These are phyloP conservation scores for Neodiprion pinetum DNA, from an alignment of 1,140 invertebrate genomes.

Conservation along the genomic window DNA sequence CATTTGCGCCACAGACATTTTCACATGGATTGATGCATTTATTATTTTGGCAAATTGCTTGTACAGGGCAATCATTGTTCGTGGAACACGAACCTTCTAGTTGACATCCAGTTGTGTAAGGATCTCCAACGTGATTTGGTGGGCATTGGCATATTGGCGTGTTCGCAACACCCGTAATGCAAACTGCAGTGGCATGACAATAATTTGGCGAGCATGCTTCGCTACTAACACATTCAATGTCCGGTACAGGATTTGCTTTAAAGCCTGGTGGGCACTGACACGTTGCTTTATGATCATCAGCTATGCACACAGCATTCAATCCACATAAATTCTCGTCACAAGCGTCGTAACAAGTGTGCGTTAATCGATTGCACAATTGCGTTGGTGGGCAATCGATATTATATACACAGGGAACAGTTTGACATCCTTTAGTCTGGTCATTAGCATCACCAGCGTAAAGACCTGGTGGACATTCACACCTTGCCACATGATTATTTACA, in stretches of 20 bases:
- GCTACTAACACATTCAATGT: constrained; percentile 75
- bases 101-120: constrained; percentile 74
- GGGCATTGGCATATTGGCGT: constrained; percentile 78
- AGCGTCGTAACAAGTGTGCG: constrained; percentile 82
- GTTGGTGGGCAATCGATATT: constrained; percentile 81
- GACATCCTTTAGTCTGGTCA: constrained; percentile 75
- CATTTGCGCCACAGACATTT: constrained; percentile 77
- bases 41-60: constrained; percentile 75
- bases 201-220: constrained; percentile 78
- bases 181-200: constrained; percentile 82
- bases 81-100: constrained; percentile 75
- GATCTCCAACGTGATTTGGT: constrained; percentile 77
- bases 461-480: constrained; percentile 87
- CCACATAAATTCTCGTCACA: constrained; percentile 85
- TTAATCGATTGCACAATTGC: constrained; percentile 82
- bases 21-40: constrained; percentile 81
- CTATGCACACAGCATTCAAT: constrained; percentile 85
- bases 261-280: constrained; percentile 88
- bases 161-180: constrained; percentile 65
- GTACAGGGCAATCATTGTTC: constrained; percentile 77
- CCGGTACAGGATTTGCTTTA: constrained; percentile 78
- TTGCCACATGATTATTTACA: constrained; percentile 85
- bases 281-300: constrained; percentile 79
- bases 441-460: constrained; percentile 84
- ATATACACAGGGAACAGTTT: constrained; percentile 82